Evolutionary conservation across 2,797 vertebrate species (phyloP), one percentile per base, ranked within the genome.

Genomic region (Bradypodion pumilum): DNA sequence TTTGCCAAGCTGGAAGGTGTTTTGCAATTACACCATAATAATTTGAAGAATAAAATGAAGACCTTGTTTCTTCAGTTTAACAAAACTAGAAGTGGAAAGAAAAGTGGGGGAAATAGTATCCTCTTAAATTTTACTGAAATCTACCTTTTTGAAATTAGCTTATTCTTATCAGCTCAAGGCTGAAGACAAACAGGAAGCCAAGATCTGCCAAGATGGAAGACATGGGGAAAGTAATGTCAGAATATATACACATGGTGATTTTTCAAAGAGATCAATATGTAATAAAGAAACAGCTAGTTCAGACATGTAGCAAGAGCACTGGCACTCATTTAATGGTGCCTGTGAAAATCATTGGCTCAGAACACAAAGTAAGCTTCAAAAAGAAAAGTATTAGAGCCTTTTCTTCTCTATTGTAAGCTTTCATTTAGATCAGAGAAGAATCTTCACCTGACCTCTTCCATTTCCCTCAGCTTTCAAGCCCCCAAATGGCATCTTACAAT

Each of bases 51-150:
- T 84, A 4, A 1, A 78, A 84, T 87, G 85, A 87, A 5, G 2
- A 87, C 87, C 84, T 35, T 84, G 21, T 90, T 86, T 80, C 79
- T 85, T 87, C 62, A 68, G 52, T 25, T 79, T 86, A 25, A 6
- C 59, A 74, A 88, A 35, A 84, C 62, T 0, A 0, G 83, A 16
- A 5, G 9, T 49, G 46, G 19, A 74, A 84, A 85, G 25, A 49
- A 21, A 3, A 9, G 44, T 32, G 23, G 70, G 70, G 74, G 73
- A 89, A 86, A 80, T 32, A 46, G 1, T 37, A 7, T 73, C 65
- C 44, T 69, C 4, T 66, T 73, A 73, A 78, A 84, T 15, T 19
- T 15, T 35, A 49, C 65, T 44, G 3, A 40, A 65, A 7, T n/a
- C 42, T n/a, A 13, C 1, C 2, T 77, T 69, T n/a, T 56, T 42